A percentile compares a stretch with the other conserved stretches of the same genome.
phyloP scores from a whole-genome alignment of 2,797 vertebrate species.

The Chloroceryle inda region DNA sequence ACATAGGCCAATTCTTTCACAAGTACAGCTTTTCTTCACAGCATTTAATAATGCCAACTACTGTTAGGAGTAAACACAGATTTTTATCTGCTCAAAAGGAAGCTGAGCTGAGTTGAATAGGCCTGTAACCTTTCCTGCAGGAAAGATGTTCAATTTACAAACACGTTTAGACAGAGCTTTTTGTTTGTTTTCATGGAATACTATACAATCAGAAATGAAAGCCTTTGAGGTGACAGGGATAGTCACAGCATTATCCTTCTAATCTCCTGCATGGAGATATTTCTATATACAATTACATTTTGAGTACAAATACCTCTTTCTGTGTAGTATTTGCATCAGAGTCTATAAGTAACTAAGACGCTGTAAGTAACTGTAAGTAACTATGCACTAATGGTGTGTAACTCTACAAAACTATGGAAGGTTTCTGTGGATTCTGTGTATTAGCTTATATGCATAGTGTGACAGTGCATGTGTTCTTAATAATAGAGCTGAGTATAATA shows the following conservation, averaged over 20 bases:
- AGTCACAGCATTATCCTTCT: neutral
- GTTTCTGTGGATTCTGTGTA: neutral
- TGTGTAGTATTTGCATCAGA: neutral
- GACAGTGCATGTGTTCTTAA: neutral
- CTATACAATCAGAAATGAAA: neutral
- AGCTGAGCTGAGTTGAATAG: neutral
- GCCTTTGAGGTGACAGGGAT: neutral
- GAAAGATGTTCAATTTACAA: neutral
- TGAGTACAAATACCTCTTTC: neutral
- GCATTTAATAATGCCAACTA: neutral
- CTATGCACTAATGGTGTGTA: neutral
- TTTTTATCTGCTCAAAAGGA: constrained; percentile 11
- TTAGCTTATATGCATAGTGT: neutral
- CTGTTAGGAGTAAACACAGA: neutral
- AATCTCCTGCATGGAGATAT: neutral
- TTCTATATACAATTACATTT: neutral
- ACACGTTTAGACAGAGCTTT: neutral
- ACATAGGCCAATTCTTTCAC: neutral
- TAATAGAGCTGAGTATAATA: rapidly evolving
- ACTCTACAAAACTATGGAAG: neutral
- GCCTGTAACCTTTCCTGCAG: neutral
- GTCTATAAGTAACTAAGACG: neutral
- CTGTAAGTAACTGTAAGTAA: rapidly evolving
- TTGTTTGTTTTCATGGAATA: neutral
- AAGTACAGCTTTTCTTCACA: neutral